A percentile compares a stretch with the other conserved stretches of the same genome.
Conservation (phyloP, 2,797 vertebrate species). For the Brachyrhaphis roseni region DNA sequence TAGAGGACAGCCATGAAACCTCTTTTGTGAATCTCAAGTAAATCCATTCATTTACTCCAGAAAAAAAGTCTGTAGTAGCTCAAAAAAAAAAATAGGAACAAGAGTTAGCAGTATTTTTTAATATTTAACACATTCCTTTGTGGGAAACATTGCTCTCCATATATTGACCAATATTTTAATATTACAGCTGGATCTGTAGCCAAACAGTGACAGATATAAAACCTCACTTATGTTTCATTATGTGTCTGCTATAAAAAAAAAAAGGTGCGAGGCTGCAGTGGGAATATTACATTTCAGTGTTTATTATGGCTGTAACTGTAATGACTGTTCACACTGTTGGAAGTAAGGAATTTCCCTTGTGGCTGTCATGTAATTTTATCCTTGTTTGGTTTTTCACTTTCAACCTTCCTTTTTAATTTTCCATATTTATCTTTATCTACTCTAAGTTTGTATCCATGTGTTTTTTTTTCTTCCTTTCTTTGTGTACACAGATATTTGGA, state of each 20-base stretch:
- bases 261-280: constrained; percentile 39
- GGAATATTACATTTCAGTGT: constrained; percentile 70
- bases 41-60: constrained; percentile 5
- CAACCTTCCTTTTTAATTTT: constrained; percentile 19
- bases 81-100: constrained; percentile 36
- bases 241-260: constrained; percentile 8
- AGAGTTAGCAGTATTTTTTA: constrained; percentile 26
- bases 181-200: constrained; percentile 49
- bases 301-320: constrained; percentile 71
- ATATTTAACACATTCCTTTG: constrained; percentile 37
- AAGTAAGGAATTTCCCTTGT: constrained; percentile 75
- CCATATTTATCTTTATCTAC: constrained; percentile 2
- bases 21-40: constrained; percentile 13
- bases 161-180: constrained; percentile 60
- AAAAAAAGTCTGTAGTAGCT: constrained; percentile 25
- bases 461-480: constrained; percentile 13
- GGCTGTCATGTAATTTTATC: constrained; percentile 66
- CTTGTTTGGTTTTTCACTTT: constrained; percentile 23
- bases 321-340: constrained; percentile 70
- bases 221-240: constrained; percentile 22
- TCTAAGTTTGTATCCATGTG: constrained; percentile 7
- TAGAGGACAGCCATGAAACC: not conserved
- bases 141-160: constrained; percentile 32
- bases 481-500: constrained; percentile 89
- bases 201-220: constrained; percentile 29